These are phyloP conservation scores for Mus spretus DNA, from an alignment of 2,797 vertebrate genomes.

Conservation along the genomic window DNA sequence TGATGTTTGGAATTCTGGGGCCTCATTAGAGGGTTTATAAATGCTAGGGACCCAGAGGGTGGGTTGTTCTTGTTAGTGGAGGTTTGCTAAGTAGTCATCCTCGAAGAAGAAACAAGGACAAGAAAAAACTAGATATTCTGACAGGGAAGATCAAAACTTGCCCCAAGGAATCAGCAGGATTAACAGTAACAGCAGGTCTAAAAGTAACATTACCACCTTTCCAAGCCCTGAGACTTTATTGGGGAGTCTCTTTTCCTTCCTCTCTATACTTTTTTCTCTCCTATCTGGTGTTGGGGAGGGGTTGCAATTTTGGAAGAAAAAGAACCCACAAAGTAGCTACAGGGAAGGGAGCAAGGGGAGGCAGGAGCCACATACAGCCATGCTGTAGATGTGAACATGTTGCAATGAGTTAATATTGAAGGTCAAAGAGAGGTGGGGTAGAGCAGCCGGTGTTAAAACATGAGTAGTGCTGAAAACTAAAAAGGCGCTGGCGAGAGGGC, in stretches of 20 bases:
- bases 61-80: background rate
- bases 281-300: background rate
- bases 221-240: background rate
- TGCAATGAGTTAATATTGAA: background rate
- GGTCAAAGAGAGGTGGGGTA: background rate
- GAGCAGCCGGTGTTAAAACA: background rate
- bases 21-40: background rate
- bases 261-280: background rate
- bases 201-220: too few species aligned
- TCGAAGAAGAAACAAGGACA: background rate
- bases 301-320: background rate
- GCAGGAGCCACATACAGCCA: background rate
- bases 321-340: background rate
- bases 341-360: background rate
- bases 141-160: background rate
- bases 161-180: background rate
- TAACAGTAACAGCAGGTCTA: too few species aligned
- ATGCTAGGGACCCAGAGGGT: background rate
- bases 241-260: background rate
- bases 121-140: background rate
- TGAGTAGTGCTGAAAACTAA: background rate
- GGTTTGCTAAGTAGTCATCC: background rate
- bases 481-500: background rate
- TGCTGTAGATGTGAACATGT: background rate
- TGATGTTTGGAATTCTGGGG: background rate